phyloP scores from a whole-genome alignment of 2,797 vertebrate genomes.

The Anguilla obscura region DNA sequence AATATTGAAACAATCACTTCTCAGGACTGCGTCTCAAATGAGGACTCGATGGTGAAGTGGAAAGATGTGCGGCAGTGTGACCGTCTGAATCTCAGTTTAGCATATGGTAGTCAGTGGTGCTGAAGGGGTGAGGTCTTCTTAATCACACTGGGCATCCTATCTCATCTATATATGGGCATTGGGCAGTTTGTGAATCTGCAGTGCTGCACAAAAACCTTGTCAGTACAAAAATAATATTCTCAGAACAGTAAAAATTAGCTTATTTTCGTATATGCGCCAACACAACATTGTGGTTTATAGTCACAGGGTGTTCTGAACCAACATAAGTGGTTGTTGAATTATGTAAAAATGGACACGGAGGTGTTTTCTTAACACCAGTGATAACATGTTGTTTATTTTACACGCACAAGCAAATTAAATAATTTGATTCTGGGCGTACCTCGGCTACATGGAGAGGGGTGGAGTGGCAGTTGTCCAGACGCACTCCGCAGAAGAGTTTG shows the following conservation, averaged over 20 bases:
- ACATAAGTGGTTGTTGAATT: not conserved
- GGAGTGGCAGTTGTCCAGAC: constrained; percentile 97
- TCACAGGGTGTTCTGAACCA: not conserved
- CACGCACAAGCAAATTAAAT: not conserved
- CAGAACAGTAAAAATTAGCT: not conserved
- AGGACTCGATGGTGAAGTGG: no score
- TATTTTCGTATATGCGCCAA: not conserved
- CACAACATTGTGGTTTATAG: not conserved
- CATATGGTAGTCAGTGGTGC: not conserved
- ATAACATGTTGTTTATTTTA: not conserved
- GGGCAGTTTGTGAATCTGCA: not conserved
- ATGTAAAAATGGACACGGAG: not conserved
- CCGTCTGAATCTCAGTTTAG: no score
- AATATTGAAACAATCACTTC: not conserved
- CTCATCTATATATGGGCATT: not conserved
- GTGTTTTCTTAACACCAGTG: not conserved
- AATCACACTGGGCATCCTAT: not conserved
- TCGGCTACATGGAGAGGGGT: constrained; percentile 94
- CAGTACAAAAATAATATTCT: not conserved
- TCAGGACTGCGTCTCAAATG: no score
- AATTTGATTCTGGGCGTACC: constrained; percentile 66
- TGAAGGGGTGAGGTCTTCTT: not conserved
- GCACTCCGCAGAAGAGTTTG: constrained; percentile 85
- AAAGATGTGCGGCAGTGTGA: not conserved
- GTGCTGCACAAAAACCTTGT: not conserved